phyloP scores from a whole-genome alignment of 2,888 invertebrate genomes.

The Aphidoletes aphidimyza region DNA sequence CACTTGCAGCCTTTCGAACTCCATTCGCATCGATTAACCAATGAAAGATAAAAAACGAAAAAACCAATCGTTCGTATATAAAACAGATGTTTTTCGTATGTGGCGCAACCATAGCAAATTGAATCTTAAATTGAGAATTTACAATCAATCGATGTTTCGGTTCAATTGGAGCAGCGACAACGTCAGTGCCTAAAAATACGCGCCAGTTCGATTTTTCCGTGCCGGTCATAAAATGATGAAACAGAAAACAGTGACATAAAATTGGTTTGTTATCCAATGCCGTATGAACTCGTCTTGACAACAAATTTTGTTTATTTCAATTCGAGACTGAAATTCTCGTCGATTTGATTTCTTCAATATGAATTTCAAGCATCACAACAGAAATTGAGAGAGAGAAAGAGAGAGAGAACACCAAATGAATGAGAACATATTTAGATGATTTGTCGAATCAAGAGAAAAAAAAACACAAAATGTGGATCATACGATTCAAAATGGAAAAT shows the following conservation, averaged over 20 bases:
- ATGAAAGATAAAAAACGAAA: too few species aligned
- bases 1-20: neutral
- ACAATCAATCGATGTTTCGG: slow-evolving; percentile 35
- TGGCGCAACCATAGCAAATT: slow-evolving; percentile 29
- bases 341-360: neutral
- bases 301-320: neutral
- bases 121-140: slow-evolving; percentile 42
- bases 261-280: neutral
- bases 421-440: slow-evolving; percentile 27
- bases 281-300: neutral
- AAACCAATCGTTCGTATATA: neutral
- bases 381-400: neutral
- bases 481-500: neutral
- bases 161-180: slow-evolving; percentile 20
- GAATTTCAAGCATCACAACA: neutral
- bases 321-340: neutral
- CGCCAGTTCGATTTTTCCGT: neutral
- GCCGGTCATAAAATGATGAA: slow-evolving; percentile 34
- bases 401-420: too few species aligned
- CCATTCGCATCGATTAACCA: neutral
- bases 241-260: slow-evolving; percentile 51
- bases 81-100: slow-evolving; percentile 41
- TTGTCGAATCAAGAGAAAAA: neutral
- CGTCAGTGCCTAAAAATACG: slow-evolving; percentile 22
- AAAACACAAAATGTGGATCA: neutral